phyloP scores from a whole-genome alignment of 2,888 invertebrate genomes.

The Cheilosia grossa region DNA sequence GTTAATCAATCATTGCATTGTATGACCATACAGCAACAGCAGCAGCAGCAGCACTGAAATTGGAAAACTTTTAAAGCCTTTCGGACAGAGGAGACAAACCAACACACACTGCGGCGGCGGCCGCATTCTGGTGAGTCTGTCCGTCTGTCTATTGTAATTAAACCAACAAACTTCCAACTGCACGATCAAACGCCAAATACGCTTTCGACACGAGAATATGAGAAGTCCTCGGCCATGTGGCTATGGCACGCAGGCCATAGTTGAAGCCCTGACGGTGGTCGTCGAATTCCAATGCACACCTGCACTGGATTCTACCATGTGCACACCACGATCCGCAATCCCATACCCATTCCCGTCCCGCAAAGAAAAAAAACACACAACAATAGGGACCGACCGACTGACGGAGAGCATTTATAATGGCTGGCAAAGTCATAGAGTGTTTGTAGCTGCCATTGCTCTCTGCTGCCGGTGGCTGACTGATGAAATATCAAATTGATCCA shows the following conservation, averaged over 20 bases:
- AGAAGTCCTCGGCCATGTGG: constrained; percentile 68
- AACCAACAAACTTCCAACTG: constrained; percentile 74
- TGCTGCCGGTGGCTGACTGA: constrained; percentile 71
- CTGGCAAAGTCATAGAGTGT: constrained; percentile 12
- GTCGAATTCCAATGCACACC: constrained; percentile 75
- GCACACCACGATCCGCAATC: constrained; percentile 49
- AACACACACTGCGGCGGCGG: constrained; percentile 16
- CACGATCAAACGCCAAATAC: constrained; percentile 73
- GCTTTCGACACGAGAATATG: constrained; percentile 73
- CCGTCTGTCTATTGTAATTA: constrained; percentile 73
- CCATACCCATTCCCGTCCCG: constrained; percentile 12
- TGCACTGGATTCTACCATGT: constrained; percentile 72
- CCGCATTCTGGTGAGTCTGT: constrained; percentile 58
- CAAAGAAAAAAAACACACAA: constrained; percentile 33
- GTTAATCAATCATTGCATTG: constrained; percentile 69
- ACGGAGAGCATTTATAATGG: constrained; percentile 56
- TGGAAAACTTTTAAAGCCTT: constrained; percentile 67
- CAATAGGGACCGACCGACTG: constrained; percentile 66
- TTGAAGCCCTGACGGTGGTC: constrained; percentile 66
- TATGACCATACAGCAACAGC: constrained; percentile 47
- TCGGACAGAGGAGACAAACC: constrained; percentile 30
- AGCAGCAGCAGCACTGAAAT: constrained; percentile 50
- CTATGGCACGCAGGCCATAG: constrained; percentile 69
- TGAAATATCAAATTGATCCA: constrained; percentile 74
- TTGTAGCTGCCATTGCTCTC: constrained; percentile 36